Conservation (phyloP, 2,797 vertebrate genomes). For the Myotis findleyi region DNA sequence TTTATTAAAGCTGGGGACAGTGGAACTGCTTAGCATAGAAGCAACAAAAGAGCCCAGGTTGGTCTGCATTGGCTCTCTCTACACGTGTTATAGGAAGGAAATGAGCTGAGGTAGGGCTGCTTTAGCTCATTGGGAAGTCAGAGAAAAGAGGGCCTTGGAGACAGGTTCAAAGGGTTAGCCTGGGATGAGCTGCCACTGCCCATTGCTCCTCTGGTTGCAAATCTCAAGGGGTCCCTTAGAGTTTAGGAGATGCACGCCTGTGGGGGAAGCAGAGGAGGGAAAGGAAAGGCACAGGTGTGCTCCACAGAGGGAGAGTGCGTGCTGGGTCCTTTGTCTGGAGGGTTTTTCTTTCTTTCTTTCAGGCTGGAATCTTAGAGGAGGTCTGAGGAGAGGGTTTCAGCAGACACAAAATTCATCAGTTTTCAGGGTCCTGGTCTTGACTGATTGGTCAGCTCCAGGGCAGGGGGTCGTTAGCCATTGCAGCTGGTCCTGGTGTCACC, state of each 20-base stretch:
- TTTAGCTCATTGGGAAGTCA: neutral
- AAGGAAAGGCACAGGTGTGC: neutral
- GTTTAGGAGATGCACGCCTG: neutral
- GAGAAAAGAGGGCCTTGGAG: neutral
- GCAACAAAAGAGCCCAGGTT: neutral
- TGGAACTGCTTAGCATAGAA: neutral
- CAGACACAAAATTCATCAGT: neutral
- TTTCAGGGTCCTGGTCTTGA: neutral
- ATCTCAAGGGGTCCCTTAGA: neutral
- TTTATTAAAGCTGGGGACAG: neutral
- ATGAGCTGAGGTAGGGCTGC: neutral
- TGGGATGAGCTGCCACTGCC: neutral
- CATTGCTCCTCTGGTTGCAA: neutral
- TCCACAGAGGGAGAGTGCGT: neutral
- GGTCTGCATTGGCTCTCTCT: neutral
- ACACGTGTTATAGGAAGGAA: neutral
- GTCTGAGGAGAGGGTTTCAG: neutral
- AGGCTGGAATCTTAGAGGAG: neutral
- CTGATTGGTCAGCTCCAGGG: neutral
- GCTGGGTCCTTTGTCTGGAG: neutral
- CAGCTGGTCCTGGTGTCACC: neutral
- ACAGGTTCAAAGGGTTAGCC: neutral
- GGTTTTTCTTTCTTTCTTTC: neutral
- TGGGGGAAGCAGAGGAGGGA: neutral
- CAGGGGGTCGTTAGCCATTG: neutral